phyloP scores from a whole-genome alignment of 2,888 invertebrate genomes.

The Drosophila multiciliata region DNA sequence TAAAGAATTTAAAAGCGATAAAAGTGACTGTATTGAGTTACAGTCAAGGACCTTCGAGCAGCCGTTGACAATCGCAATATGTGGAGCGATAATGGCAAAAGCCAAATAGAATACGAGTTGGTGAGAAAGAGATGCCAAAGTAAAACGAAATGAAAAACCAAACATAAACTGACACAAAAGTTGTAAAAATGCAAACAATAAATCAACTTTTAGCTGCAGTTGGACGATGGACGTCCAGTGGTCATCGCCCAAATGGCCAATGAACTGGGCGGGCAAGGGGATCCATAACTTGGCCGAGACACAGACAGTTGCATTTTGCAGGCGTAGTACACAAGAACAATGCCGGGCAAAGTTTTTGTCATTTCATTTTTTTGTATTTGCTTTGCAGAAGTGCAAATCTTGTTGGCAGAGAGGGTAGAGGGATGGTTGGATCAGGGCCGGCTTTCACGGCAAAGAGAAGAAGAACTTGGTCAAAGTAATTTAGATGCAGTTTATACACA shows the following conservation, averaged over 20 bases:
- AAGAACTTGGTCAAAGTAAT: slow-evolving; percentile 68
- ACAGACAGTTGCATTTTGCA: slow-evolving; percentile 38
- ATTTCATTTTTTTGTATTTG: background rate
- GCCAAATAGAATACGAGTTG: slow-evolving; percentile 20
- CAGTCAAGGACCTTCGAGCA: slow-evolving; percentile 43
- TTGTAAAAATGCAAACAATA: slow-evolving; percentile 60
- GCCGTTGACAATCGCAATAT: slow-evolving; percentile 44
- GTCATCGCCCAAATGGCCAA: slow-evolving; percentile 30
- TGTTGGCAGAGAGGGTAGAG: slow-evolving; percentile 39
- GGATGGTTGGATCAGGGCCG: background rate
- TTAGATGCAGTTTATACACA: slow-evolving; percentile 71
- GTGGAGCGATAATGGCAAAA: slow-evolving; percentile 38
- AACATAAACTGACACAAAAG: slow-evolving; percentile 60
- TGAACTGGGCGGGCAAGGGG: slow-evolving; percentile 29
- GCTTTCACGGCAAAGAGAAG: slow-evolving; percentile 24
- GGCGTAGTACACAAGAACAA: slow-evolving; percentile 43
- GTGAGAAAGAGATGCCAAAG: slow-evolving; percentile 25
- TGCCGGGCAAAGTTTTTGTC: slow-evolving; percentile 48
- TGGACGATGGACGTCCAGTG: slow-evolving; percentile 11
- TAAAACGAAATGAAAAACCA: slow-evolving; percentile 59
- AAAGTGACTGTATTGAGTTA: slow-evolving; percentile 23
- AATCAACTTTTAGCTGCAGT: slow-evolving; percentile 64
- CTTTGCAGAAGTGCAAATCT: slow-evolving; percentile 61
- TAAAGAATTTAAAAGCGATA: slow-evolving; percentile 44
- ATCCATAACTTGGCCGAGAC: slow-evolving; percentile 21